Conservation (phyloP, 2,797 vertebrate genomes). For the Poeciliopsis paucimaculata region DNA sequence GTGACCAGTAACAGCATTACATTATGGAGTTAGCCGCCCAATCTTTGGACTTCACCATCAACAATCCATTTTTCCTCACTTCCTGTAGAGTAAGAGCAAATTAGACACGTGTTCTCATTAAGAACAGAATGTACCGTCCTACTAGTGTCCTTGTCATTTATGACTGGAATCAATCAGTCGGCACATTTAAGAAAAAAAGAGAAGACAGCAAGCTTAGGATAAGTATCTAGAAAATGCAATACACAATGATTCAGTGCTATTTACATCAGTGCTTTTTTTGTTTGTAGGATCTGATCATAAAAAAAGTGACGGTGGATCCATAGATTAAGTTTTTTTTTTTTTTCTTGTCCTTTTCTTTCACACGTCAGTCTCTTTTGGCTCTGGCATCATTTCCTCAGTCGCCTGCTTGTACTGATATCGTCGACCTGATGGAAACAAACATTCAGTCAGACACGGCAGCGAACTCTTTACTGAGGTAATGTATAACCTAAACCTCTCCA, state of each 20-base stretch:
- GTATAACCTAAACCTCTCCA: background rate
- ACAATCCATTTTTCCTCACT: background rate
- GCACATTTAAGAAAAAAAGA: background rate
- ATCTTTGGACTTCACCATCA: background rate
- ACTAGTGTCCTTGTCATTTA: background rate
- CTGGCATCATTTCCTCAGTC: slow-evolving; percentile 15
- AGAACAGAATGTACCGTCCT: background rate
- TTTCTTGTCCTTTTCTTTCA: slow-evolving; percentile 21
- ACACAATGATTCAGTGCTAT: background rate
- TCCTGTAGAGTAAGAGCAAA: background rate
- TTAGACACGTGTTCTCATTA: background rate
- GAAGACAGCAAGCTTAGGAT: background rate
- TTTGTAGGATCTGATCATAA: background rate
- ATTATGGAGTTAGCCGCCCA: background rate
- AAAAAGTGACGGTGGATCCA: background rate
- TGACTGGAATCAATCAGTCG: background rate
- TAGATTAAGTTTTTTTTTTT: background rate
- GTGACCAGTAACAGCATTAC: background rate
- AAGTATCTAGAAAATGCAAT: background rate
- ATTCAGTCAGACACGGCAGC: background rate
- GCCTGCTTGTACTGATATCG: slow-evolving; percentile 28
- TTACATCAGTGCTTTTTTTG: slow-evolving; percentile 20
- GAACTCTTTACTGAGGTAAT: background rate
- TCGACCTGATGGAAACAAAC: slow-evolving; percentile 52
- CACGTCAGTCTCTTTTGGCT: slow-evolving; percentile 55